Conservation (phyloP, 2,797 vertebrate species). For the Siniperca undulata region DNA sequence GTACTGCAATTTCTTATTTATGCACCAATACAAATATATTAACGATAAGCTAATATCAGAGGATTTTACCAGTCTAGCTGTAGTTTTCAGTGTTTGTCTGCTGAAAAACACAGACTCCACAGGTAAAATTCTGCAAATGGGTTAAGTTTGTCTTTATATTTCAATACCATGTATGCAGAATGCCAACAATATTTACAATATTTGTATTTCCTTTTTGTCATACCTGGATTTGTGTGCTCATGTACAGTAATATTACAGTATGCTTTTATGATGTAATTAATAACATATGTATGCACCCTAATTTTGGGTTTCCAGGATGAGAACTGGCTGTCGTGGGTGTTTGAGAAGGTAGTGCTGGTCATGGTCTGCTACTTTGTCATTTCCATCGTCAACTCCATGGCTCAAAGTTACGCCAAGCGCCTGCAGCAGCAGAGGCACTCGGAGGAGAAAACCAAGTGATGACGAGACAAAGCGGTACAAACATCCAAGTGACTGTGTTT, state of each 20-base stretch:
- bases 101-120: not conserved
- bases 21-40: not conserved
- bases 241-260: not conserved
- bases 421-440: slow-evolving; percentile 93
- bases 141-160: not conserved
- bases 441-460: slow-evolving; percentile 98
- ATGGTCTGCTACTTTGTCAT: slow-evolving; percentile 99
- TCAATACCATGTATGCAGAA: not conserved
- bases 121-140: not conserved
- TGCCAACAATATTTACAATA: too few species aligned
- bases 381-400: slow-evolving; percentile 99
- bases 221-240: not conserved
- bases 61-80: not conserved
- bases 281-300: not conserved
- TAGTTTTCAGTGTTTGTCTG: not conserved
- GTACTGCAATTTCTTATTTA: not conserved
- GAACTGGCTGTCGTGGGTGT: slow-evolving; percentile 98
- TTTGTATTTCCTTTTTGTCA: not conserved
- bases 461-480: slow-evolving; percentile 32
- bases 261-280: slow-evolving; percentile 7
- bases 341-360: slow-evolving; percentile 97
- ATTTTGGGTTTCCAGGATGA: slow-evolving; percentile 87
- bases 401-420: slow-evolving; percentile 97
- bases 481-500: slow-evolving; percentile 72
- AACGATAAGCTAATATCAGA: not conserved